A percentile compares a stretch with the other conserved stretches of the same genome.
Conservation (phyloP, 2,797 vertebrate species). For the Cirrhinus molitorella region DNA sequence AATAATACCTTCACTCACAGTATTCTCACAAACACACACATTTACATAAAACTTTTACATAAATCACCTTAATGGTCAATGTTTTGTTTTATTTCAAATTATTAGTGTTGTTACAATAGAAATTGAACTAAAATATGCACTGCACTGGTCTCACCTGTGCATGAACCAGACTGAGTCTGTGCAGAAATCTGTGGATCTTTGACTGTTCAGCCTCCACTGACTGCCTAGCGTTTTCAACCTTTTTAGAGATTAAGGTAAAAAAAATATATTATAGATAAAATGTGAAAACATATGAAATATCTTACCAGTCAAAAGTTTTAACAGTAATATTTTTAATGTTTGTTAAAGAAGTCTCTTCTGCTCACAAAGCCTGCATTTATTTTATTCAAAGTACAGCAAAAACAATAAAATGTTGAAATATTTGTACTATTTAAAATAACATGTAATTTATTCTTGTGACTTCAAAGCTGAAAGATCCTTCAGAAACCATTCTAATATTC, state of each 20-base stretch:
- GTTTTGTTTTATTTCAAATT: not conserved
- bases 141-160: conserved; percentile 37
- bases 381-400: too few species aligned
- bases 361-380: too few species aligned
- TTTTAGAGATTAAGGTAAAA: not conserved
- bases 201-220: conserved; percentile 19
- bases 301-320: too few species aligned
- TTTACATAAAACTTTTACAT: not conserved
- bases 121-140: not conserved
- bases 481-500: too few species aligned
- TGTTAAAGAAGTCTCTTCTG: too few species aligned
- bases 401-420: too few species aligned
- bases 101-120: not conserved
- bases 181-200: conserved; percentile 43
- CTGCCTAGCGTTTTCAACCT: conserved; percentile 13
- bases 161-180: conserved; percentile 57
- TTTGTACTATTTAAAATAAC: too few species aligned
- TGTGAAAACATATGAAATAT: not conserved
- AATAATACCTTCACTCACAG: not conserved
- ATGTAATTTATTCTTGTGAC: too few species aligned
- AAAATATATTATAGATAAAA: not conserved
- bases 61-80: not conserved
- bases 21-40: not conserved
- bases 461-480: too few species aligned
- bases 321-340: too few species aligned